Evolutionary conservation across 2,888 invertebrate genomes (phyloP).

Genomic region (Melanostoma scalare): DNA sequence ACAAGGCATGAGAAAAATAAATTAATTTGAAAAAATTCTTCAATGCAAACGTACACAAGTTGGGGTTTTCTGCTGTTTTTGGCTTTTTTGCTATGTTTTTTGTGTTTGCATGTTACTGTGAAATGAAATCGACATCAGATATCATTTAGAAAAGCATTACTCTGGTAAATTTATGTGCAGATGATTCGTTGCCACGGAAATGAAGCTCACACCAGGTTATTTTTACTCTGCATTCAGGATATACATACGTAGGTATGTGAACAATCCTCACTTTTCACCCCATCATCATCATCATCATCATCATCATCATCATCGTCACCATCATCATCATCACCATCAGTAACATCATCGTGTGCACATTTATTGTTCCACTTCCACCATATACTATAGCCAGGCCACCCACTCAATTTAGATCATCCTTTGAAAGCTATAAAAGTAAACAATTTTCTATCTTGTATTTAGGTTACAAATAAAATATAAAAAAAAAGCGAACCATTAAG

Average conservation of each 20-base stretch:
- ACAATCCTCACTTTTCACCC: constrained; percentile 43
- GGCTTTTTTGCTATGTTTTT: constrained; percentile 18
- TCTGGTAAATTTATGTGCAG: not conserved
- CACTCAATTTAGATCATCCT: constrained; percentile 55
- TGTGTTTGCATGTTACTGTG: constrained; percentile 4
- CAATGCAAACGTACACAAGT: constrained; percentile 23
- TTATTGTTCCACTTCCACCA: constrained; percentile 20
- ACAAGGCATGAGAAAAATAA: constrained; percentile 9
- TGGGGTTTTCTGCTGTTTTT: constrained; percentile 1
- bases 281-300: constrained; percentile 42
- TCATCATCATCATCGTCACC: constrained; percentile 32
- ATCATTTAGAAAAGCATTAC: constrained; percentile 67
- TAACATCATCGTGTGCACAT: constrained; percentile 54
- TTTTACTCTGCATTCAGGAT: constrained; percentile 23
- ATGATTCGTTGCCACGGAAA: constrained; percentile 34
- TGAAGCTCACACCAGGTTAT: not conserved
- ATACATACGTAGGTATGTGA: constrained; percentile 16
- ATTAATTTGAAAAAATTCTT: constrained; percentile 23
- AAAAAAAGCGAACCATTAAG: constrained; percentile 62
- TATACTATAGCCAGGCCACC: not conserved
- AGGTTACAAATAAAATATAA: constrained; percentile 55
- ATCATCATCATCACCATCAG: constrained; percentile 48
- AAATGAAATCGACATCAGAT: constrained; percentile 67
- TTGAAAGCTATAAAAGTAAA: constrained; percentile 70
- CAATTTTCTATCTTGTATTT: constrained; percentile 68